Evolutionary conservation across 2,888 invertebrate genomes (phyloP), one percentile per base, ranked within the genome.

Genomic region (Tiliacea citrago): DNA sequence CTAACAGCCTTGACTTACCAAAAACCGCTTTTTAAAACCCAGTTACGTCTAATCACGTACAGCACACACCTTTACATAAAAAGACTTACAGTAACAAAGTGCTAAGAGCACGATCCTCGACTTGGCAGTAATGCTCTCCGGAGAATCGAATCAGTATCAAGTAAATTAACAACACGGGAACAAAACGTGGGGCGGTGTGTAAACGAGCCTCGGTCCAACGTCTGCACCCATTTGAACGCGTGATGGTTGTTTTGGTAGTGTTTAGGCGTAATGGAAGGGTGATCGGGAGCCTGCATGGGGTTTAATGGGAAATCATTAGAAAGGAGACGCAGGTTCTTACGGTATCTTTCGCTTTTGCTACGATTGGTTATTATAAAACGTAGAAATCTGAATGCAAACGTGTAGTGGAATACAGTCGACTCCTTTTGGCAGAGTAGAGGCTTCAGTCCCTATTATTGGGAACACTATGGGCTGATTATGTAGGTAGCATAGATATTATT

Each of bases 111-210:
- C 61, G 16, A 81, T 77, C 67, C 70, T 76, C 35, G 53, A 65
- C 51, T 53, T 6, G 4, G 63, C 71, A 74, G 68, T 80, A 70
- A 82, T 85, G 68, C 85, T 78, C 77, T 75, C 75, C 58, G 58
- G 80, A 83, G 84, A 88, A 88, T 88, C 83, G 75, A 86, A 89
- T 89, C 79, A n/a, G n/a, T n/a, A 84, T 85, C 87, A 82, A 80
- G 76, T 75, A 83, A 85, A 85, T 86, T 84, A 84, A 83, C 82
- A 82, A 74, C 57, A 73, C 66, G 58, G 60, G 47, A 68, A 76
- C 49, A 35, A 60, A 79, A 79, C 75, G 69, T 71, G 68, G 47
- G 67, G 49, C 16, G 29, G 35, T 57, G 45, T 57, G 49, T 69
- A 70, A 73, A 73, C 51, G 81, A 81, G 70, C 21, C 39, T 62